Evolutionary conservation across 2,888 invertebrate genomes (phyloP), one percentile per base, ranked within the genome.

Genomic region (Lypha dubia): DNA sequence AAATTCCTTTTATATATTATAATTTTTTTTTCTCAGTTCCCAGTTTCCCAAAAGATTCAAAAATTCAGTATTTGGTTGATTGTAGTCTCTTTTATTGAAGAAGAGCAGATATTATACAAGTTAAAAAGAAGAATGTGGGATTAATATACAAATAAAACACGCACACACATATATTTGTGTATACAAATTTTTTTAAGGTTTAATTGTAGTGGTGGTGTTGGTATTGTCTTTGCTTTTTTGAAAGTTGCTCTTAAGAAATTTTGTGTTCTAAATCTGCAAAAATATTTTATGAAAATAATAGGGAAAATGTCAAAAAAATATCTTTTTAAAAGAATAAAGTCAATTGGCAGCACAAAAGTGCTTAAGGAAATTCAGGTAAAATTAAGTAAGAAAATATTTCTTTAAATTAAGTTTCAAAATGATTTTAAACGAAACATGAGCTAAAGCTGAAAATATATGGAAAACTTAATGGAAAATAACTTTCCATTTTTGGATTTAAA

Each of bases 121-220:
- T 22, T 51, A 5, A 44, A 44, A 44, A n/a, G 44, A n/a, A 44
- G 4, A 44, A 15, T 44, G 15, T 51, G 22, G 22, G 11, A 11
- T 22, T 22, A 51, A 51, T 20, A 51, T 11, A 9, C 49, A 51
- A 17, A 49, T 7, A 7, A 46, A 5, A n/a, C 46, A 46, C 9
- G n/a, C 46, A 17, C 32, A 58, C 44, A n/a, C n/a, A 5, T 7
- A 15, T 20, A 20, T 28, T 28, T 35, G 35, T 35, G 17, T n/a
- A 32, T 58, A 28, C 20, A 17, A 35, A 58, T 32, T 17, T 35
- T 32, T 32, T 20, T 2, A 35, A 32, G 32, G 3, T 58, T 58
- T 58, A 35, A 58, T 35, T 58, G 58, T 58, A 35, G 58, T 58
- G 58, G 49, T 49, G 58, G 22, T 49, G 22, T 51, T 51, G 49